Base-by-base conservation (phyloP, 1,140 invertebrate genomes). In the Drosophila nigromelanica region DNA sequence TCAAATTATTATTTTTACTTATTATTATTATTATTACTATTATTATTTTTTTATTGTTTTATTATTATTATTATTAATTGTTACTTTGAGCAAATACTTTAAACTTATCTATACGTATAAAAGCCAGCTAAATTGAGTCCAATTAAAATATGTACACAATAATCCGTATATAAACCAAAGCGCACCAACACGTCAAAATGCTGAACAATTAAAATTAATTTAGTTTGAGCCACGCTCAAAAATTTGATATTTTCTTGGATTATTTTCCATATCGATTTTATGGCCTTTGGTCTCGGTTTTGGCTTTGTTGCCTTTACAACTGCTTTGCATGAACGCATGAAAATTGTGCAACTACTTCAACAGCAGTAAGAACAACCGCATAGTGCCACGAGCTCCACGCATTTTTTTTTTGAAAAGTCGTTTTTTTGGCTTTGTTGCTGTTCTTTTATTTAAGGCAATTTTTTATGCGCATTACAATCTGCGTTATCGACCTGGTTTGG, bases 281-380 rank as follows among this genome's bases (percentile, higher is more conserved):
- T 78, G 75, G 79, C 79, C 79, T 81, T 80, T 68, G 78, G 61
- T 54, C 76, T 81, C 81, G 79, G 50, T 56, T 77, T 63, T 55
- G 68, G 63, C 78, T 82, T 78, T 78, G 74, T 82, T 70, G 70
- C 33, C 56, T 78, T 82, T 81, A 82, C 79, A 82, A 82, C 82
- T 82, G 79, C 70, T 78, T 78, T 82, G 79, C 79, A 82, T 82
- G 64, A 68, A 82, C 79, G 79, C 74, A 82, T 76, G 54, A 74
- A 82, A 62, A 66, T 82, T 82, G 75, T 81, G 78, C 69, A 81
- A 81, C 63, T 18, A 24, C 59, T 70, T 59, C 62, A 56, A 27
- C 50, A 67, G 43, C 62, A 62, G 50, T 50, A 42, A 37, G 27
- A 39, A 59, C 39, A 54, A 51, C 50, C 10, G 24, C 58, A 42